Evolutionary conservation across 1,140 invertebrate genomes (phyloP).

Genomic region (Rhopalosiphum maidis): DNA sequence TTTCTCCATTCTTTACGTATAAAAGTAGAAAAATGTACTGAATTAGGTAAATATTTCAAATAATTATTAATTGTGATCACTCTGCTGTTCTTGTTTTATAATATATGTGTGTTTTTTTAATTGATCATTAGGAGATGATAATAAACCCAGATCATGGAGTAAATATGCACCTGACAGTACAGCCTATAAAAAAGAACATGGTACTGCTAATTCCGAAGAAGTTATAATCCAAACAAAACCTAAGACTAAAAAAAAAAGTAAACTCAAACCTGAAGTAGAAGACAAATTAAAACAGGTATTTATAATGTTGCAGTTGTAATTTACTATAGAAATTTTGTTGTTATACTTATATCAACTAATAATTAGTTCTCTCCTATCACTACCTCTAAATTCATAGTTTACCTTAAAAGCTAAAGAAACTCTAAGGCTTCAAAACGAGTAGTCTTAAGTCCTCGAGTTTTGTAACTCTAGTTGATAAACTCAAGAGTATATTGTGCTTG

Average conservation of each 20-base stretch:
- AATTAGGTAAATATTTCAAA: constrained; percentile 67
- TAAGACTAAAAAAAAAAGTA: constrained; percentile 58
- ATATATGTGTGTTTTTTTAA: neutral
- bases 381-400: neutral
- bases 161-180: constrained; percentile 79
- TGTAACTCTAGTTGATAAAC: too few species aligned
- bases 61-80: constrained; percentile 1
- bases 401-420: neutral
- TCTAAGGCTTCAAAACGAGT: too few species aligned
- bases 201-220: constrained; percentile 60
- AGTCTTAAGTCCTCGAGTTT: too few species aligned
- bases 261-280: constrained; percentile 65
- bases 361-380: neutral
- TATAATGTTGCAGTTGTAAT: neutral
- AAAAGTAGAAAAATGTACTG: constrained; percentile 76
- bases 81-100: constrained; percentile 14
- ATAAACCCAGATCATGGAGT: constrained; percentile 90
- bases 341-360: neutral
- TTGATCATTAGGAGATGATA: constrained; percentile 70
- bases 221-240: constrained; percentile 58
- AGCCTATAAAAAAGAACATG: constrained; percentile 68
- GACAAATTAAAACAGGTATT: constrained; percentile 73
- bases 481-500: too few species aligned
- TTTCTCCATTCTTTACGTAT: constrained; percentile 84
- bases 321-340: neutral